Evolutionary conservation across 2,888 invertebrate species (phyloP), one percentile per base, ranked within the genome.

Genomic region (Ormyrus labotus): DNA sequence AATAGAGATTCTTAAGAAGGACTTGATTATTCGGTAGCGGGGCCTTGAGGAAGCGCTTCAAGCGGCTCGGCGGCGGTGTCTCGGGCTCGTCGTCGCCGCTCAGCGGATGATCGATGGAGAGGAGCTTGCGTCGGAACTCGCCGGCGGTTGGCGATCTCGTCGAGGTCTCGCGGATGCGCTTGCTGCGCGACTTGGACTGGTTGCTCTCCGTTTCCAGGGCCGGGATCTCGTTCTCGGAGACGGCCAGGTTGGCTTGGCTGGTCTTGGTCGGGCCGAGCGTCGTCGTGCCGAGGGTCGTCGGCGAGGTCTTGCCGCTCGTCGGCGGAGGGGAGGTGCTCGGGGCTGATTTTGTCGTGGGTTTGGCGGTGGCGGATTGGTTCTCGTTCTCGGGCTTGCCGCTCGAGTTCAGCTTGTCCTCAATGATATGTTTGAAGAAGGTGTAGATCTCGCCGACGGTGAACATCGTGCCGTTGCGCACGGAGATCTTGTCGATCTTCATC

Each of bases 371-470:
- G 50, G 77, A 4, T 34, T 4, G 34, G 4, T 4, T 78, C 53
- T 85, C 83, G n/a, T 78, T 80, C 10, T 73, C 70, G 6, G 19
- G 19, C 34, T 83, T 85, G 5, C 84, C 34, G 34, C 34, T 82
- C 48, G 83, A 76, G 81, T 90, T 90, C 81, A 90, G 83, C 85
- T 88, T 89, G 83, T 88, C 87, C 72, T 90, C 90, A 87, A 90
- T 90, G 90, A 91, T 91, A 91, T 91, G 91, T 90, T 89, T 90
- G 85, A 90, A 89, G 85, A 90, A 89, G 67, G 90, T 88, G 85
- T 90, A 91, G 83, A 90, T 89, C 83, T 91, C 89, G 76, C 87
- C 88, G 0, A 89, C 86, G n/a, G 89, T 89, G 78, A 90, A 89
- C 13, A 86, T 88, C 68, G 90, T 90, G 7, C 89, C 90, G 77